These are phyloP conservation scores for Electrophaes corylata DNA, from an alignment of 2,888 invertebrate species.

Conservation along the genomic window DNA sequence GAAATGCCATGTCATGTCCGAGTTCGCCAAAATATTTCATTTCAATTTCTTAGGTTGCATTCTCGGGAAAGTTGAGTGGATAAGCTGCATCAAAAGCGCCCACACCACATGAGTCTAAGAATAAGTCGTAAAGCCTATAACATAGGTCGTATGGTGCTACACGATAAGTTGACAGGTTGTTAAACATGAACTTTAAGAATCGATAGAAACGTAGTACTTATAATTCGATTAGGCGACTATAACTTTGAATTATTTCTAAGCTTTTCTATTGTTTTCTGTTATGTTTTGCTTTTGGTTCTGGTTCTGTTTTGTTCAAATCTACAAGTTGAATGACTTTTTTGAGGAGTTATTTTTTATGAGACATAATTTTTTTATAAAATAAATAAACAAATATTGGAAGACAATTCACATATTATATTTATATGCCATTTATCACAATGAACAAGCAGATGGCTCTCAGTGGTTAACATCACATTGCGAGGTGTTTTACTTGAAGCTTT, in stretches of 20 bases:
- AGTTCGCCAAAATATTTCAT: too few species aligned
- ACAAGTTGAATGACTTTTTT: background rate
- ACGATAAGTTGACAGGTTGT: constrained; percentile 68
- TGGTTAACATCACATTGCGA: too few species aligned
- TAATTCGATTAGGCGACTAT: constrained; percentile 22
- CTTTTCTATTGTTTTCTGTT: constrained; percentile 24
- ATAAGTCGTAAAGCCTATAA: constrained; percentile 60
- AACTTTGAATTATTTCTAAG: constrained; percentile 19
- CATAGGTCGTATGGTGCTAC: too few species aligned
- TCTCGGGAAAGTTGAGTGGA: constrained; percentile 1
- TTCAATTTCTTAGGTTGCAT: too few species aligned
- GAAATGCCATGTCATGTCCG: too few species aligned
- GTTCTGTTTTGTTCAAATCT: background rate
- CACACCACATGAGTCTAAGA: constrained; percentile 49
- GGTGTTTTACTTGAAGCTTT: too few species aligned
- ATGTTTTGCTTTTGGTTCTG: background rate
- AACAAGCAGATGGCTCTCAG: too few species aligned
- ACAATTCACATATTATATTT: too few species aligned
- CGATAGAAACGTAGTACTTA: constrained; percentile 42
- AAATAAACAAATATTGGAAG: too few species aligned
- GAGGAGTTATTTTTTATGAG: too few species aligned
- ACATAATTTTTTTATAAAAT: too few species aligned
- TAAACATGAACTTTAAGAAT: constrained; percentile 59
- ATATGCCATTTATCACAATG: too few species aligned
- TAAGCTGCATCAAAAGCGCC: background rate